Percentiles rank a stretch among this genome's conserved stretches.
phyloP scores from a whole-genome alignment of 2,888 invertebrate genomes.

The Leistus spinibarbis region DNA sequence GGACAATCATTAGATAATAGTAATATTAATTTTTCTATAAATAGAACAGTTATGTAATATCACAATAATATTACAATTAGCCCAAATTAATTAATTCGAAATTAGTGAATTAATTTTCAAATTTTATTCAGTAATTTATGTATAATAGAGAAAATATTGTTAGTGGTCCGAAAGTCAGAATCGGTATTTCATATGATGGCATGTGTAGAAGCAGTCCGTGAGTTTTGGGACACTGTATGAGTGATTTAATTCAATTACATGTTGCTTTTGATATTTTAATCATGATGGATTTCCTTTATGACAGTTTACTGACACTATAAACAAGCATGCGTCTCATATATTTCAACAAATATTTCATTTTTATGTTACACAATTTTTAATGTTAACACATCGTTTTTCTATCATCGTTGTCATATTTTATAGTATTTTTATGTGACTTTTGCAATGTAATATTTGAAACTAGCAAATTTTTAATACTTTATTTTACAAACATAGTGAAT shows the following conservation, averaged over 20 bases:
- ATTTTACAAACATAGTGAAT: background rate
- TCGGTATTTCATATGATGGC: too few relatives aligned
- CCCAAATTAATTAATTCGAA: too few relatives aligned
- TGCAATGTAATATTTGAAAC: background rate
- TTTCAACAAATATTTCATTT: background rate
- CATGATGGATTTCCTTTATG: background rate
- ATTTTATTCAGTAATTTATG: too few relatives aligned
- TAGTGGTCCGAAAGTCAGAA: too few relatives aligned
- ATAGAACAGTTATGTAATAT: too few relatives aligned
- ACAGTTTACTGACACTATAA: background rate
- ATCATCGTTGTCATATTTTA: slow-evolving; percentile 16
- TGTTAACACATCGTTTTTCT: slow-evolving; percentile 6
- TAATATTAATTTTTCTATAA: too few relatives aligned
- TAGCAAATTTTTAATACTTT: background rate
- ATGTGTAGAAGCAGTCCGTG: too few relatives aligned
- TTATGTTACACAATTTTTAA: background rate
- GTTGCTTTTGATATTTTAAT: background rate
- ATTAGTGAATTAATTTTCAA: too few relatives aligned
- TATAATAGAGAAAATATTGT: too few relatives aligned
- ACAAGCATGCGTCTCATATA: background rate
- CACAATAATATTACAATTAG: too few relatives aligned
- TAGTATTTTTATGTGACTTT: background rate
- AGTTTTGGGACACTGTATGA: too few relatives aligned
- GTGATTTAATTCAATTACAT: background rate
- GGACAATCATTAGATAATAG: too few relatives aligned